Evolutionary conservation across 2,888 invertebrate genomes (phyloP).

Genomic region (Nomada goodeniana): DNA sequence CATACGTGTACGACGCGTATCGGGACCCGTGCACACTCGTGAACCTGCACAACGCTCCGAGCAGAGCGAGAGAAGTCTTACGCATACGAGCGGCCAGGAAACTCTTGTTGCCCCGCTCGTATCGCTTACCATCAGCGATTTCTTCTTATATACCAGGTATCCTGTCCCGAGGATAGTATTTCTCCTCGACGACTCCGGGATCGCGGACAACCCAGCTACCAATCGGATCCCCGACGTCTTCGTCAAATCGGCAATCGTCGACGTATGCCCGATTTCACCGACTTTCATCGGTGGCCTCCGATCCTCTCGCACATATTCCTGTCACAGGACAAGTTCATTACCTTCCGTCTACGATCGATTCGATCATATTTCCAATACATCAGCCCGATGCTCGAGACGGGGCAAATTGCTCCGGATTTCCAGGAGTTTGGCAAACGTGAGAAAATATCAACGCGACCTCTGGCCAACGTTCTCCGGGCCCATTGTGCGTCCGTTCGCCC

Average conservation of each 20-base stretch:
- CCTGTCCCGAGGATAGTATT: constrained; percentile 80
- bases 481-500: no score
- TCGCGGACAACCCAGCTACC: constrained; percentile 44
- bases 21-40: constrained; percentile 28
- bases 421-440: neutral
- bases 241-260: neutral
- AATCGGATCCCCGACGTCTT: neutral
- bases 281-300: no score
- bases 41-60: constrained; percentile 65
- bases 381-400: no score
- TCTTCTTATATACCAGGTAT: constrained; percentile 80
- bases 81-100: constrained; percentile 81
- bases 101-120: constrained; percentile 78
- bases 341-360: no score
- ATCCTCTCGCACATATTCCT: no score
- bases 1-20: constrained; percentile 41
- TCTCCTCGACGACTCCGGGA: constrained; percentile 68
- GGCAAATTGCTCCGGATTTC: no score
- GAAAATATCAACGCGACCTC: neutral
- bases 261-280: neutral
- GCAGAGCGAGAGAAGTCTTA: constrained; percentile 79
- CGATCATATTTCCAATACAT: no score
- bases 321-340: no score
- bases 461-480: no score
- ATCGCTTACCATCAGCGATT: constrained; percentile 83